Evolutionary conservation across 2,888 invertebrate genomes (phyloP).

Genomic region (Cotesia congregata): DNA sequence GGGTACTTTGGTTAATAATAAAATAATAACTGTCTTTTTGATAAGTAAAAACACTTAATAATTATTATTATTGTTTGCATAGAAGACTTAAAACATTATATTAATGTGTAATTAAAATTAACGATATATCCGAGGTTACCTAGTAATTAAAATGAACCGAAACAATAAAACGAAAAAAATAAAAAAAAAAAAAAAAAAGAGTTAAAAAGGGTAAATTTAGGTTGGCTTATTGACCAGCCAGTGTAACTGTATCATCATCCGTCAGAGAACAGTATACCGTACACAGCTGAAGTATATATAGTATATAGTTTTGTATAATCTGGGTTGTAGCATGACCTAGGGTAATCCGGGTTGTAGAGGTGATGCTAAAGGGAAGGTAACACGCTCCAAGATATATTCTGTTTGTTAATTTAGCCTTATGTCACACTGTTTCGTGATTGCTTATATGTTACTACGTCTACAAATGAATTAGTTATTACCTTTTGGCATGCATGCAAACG

Average conservation of each 20-base stretch:
- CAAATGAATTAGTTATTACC: not conserved
- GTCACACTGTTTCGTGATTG: not conserved
- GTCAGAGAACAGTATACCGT: not conserved
- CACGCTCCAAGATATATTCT: conserved; percentile 1
- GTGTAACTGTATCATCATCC: not conserved
- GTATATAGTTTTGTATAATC: not conserved
- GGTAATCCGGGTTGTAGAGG: not conserved
- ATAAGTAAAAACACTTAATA: too few species aligned
- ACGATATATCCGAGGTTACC: too few species aligned
- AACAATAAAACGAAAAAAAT: too few species aligned
- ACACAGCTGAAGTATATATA: not conserved
- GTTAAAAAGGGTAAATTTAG: not conserved
- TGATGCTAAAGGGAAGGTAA: not conserved
- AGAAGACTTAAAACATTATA: too few species aligned
- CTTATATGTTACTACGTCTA: not conserved
- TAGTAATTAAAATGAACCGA: too few species aligned
- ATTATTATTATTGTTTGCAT: too few species aligned
- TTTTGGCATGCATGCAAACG: not conserved
- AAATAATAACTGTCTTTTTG: too few species aligned
- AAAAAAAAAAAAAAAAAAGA: too few species aligned
- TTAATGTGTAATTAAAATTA: too few species aligned
- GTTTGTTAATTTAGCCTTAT: conserved; percentile 1
- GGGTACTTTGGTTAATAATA: too few species aligned
- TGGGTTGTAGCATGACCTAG: conserved; percentile 1
- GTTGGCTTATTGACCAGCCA: not conserved